These are phyloP conservation scores for Drosophila austrosaltans DNA, from an alignment of 2,888 invertebrate genomes.

Conservation along the genomic window DNA sequence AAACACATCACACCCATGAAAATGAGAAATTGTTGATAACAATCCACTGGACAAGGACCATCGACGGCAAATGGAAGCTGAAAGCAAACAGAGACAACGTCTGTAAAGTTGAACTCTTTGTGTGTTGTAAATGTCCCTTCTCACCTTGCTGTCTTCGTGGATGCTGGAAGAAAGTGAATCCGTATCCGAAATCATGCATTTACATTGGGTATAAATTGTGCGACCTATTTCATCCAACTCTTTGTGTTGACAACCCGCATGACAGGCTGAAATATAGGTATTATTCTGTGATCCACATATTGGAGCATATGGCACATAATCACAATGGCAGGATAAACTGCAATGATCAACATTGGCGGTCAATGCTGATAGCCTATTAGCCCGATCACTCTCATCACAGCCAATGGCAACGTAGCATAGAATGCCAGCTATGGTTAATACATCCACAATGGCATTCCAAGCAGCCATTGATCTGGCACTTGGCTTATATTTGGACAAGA, in stretches of 20 bases:
- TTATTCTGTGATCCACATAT: slow-evolving; percentile 87
- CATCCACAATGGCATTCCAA: slow-evolving; percentile 88
- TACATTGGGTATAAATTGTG: slow-evolving; percentile 52
- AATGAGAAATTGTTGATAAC: slow-evolving; percentile 84
- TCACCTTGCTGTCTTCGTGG: slow-evolving; percentile 27
- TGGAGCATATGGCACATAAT: slow-evolving; percentile 88
- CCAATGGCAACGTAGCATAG: slow-evolving; percentile 87
- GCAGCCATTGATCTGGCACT: slow-evolving; percentile 86
- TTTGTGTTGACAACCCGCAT: slow-evolving; percentile 87
- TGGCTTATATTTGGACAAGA: slow-evolving; percentile 87
- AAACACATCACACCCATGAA: slow-evolving; percentile 85
- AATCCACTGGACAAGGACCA: slow-evolving; percentile 86
- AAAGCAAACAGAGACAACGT: not conserved
- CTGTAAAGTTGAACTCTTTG: too few relatives aligned
- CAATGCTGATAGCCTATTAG: slow-evolving; percentile 36
- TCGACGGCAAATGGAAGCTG: slow-evolving; percentile 50
- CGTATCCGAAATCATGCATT: slow-evolving; percentile 43
- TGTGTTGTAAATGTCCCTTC: not conserved
- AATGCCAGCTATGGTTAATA: slow-evolving; percentile 86
- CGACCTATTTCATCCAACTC: slow-evolving; percentile 44
- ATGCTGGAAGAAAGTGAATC: slow-evolving; percentile 1
- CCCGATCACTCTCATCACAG: slow-evolving; percentile 85
- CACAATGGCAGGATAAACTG: slow-evolving; percentile 87
- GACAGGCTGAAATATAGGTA: slow-evolving; percentile 90
- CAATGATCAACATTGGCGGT: slow-evolving; percentile 82